Conservation (phyloP, 1,140 invertebrate species). For the Palaemon carinicauda region DNA sequence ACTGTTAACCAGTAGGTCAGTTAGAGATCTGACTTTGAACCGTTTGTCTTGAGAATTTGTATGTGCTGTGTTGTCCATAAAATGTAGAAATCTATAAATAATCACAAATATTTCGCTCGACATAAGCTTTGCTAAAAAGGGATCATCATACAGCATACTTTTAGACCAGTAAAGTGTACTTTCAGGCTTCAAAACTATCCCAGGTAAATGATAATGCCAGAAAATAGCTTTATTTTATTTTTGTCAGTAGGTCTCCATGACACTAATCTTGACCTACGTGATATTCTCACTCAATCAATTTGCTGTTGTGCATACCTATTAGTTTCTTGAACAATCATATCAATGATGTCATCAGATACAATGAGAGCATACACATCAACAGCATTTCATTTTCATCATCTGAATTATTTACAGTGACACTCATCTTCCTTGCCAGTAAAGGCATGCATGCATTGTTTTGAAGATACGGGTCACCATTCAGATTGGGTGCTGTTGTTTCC, state of each 20-base stretch:
- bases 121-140: too few species aligned
- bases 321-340: constrained; percentile 8
- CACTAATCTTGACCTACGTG: not conserved
- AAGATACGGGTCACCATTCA: not conserved
- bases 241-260: not conserved
- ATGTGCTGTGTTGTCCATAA: not conserved
- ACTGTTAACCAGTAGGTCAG: too few species aligned
- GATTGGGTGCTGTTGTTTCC: too few species aligned
- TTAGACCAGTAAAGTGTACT: not conserved
- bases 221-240: not conserved
- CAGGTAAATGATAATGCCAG: constrained; percentile 6
- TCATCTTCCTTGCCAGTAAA: constrained; percentile 17
- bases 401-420: not conserved
- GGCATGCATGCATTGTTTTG: not conserved
- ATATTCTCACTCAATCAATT: not conserved
- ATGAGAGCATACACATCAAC: constrained; percentile 7
- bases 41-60: not conserved
- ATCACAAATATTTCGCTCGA: not conserved
- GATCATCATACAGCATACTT: not conserved
- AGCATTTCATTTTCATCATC: not conserved
- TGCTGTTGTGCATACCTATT: constrained; percentile 20
- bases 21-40: too few species aligned
- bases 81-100: not conserved
- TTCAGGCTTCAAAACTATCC: not conserved
- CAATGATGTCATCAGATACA: constrained; percentile 2